Percentiles rank a stretch among this genome's conserved stretches.
phyloP scores from a whole-genome alignment of 2,888 invertebrate genomes.

The Synergus gifuensis region DNA sequence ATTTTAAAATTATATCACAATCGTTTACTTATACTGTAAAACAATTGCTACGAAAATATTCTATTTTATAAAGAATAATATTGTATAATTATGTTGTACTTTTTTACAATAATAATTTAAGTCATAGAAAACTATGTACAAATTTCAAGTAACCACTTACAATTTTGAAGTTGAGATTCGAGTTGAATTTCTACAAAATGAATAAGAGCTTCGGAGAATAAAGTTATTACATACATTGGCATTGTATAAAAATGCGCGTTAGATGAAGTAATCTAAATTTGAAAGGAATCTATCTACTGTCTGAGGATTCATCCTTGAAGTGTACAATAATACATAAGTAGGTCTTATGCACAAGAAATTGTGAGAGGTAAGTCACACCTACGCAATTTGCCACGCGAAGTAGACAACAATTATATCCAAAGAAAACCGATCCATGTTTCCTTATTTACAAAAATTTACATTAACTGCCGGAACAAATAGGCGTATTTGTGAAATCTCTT shows the following conservation, averaged over 20 bases:
- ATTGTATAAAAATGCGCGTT: not conserved
- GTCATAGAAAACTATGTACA: too few relatives aligned
- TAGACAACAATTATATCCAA: slow-evolving; percentile 19
- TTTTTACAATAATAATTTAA: not conserved
- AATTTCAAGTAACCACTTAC: too few relatives aligned
- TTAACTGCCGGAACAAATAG: slow-evolving; percentile 21
- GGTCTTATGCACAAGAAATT: not conserved
- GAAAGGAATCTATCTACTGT: slow-evolving; percentile 6
- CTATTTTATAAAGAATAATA: too few relatives aligned
- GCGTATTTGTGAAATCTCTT: slow-evolving; percentile 1
- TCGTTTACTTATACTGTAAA: too few relatives aligned
- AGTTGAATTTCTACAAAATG: not conserved
- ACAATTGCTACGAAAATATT: too few relatives aligned
- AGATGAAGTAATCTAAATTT: slow-evolving; percentile 32
- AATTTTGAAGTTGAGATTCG: not conserved
- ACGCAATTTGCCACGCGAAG: not conserved
- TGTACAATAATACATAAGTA: not conserved
- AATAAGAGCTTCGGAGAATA: not conserved
- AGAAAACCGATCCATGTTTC: slow-evolving; percentile 25
- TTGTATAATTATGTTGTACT: not conserved
- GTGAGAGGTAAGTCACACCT: slow-evolving; percentile 24
- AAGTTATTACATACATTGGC: not conserved
- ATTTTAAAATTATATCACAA: not conserved
- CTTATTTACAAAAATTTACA: slow-evolving; percentile 24
- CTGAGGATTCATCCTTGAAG: slow-evolving; percentile 32